Base-by-base conservation (phyloP, 2,888 invertebrate genomes). In the Andrena fulva region DNA sequence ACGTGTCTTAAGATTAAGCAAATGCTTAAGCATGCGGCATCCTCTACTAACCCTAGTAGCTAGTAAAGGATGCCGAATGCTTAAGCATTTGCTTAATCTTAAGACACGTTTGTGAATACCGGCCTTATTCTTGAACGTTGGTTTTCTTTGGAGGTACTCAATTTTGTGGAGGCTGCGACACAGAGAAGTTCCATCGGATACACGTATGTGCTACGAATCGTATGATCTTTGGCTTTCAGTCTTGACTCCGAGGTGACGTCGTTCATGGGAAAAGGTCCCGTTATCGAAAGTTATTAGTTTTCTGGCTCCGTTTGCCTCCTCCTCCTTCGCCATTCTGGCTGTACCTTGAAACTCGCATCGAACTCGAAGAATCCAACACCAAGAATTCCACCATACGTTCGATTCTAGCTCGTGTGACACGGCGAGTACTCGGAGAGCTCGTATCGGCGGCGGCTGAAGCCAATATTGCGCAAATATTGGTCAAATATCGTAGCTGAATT, bases 391-490 rank as follows among this genome's bases (percentile, higher is more conserved):
- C 10, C 27, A 42, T 42, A 31, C 35, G 35, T 48, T 62, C 50
- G 56, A 27, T 70, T 70, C 29, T 16, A 48, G 31, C 29, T 29
- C 42, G 60, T 20, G 31, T 2, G 70, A 62, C 56, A 24, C 31
- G 20, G 12, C 33, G 54, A 16, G 54, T 56, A 54, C 0, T 6
- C 16, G 68, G 24, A 1, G 24, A 24, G 31, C 29, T 7, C 16
- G 52, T 5, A 16, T 4, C 7, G 52, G 27, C 20, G 16, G 16
- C 27, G n/a, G 7, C 50, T 48, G 48, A 5, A n/a, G 74, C 16
- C 68, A 63, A 77, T 73, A 77, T 77, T 27, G 50, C 60, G 31
- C 59, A 67, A 71, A 71, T 77, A 71, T 77, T 64, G 77, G 66
- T 24, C 66, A 72, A 74, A 78, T 74, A 68, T 68, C 68, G 67